A percentile compares a stretch with the other conserved stretches of the same genome.
phyloP scores from a whole-genome alignment of 2,888 invertebrate species.

The Morpho achilles region DNA sequence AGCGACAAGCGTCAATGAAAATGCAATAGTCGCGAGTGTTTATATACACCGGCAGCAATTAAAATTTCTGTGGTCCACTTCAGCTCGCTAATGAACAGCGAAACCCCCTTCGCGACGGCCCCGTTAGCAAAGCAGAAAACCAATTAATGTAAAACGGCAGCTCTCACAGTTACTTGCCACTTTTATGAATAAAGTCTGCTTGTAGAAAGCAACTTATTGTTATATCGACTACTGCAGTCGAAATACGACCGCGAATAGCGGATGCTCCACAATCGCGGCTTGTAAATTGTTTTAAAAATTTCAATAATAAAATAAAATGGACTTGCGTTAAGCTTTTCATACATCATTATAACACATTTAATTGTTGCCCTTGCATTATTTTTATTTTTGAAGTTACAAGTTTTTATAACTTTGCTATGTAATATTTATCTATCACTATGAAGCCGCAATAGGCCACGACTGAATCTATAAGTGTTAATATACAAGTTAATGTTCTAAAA shows the following conservation, averaged over 20 bases:
- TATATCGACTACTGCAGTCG: constrained; percentile 9
- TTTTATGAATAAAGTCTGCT: constrained; percentile 26
- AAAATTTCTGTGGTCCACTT: constrained; percentile 56
- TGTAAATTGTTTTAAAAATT: no score
- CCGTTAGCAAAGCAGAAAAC: constrained; percentile 49
- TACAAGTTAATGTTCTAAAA: no score
- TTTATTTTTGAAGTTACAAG: no score
- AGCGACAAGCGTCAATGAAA: constrained; percentile 8
- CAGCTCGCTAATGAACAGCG: constrained; percentile 55
- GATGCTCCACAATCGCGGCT: neutral
- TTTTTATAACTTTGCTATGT: no score
- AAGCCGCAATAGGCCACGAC: no score
- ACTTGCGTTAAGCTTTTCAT: no score
- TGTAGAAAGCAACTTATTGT: constrained; percentile 18
- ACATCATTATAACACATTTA: no score
- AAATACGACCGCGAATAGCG: constrained; percentile 4
- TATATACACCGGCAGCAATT: constrained; percentile 47
- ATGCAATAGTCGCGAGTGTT: constrained; percentile 8
- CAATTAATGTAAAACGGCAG: constrained; percentile 54
- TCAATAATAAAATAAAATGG: no score
- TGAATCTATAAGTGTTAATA: no score
- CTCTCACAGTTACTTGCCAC: constrained; percentile 37
- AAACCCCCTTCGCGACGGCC: constrained; percentile 41
- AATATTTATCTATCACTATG: no score
- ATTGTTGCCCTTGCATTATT: no score